phyloP scores from a whole-genome alignment of 2,113 vertebrate species.

The Cottus gobio region DNA sequence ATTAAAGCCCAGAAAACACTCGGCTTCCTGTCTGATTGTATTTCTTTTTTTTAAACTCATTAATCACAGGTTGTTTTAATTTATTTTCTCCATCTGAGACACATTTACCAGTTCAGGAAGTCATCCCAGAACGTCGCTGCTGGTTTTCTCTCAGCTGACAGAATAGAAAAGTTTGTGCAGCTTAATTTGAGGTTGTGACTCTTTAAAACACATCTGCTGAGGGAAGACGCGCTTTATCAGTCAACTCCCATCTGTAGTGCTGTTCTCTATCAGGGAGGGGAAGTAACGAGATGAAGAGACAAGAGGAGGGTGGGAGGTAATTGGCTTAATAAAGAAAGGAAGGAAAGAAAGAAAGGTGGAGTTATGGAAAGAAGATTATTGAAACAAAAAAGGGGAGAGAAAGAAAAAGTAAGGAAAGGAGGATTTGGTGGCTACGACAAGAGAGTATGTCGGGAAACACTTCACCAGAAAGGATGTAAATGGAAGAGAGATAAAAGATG shows the following conservation, averaged over 20 bases:
- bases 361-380: background rate
- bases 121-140: background rate
- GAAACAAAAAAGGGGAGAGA: background rate
- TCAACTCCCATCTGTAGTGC: too few species aligned
- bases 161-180: background rate
- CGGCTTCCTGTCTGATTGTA: background rate
- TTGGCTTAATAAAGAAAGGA: background rate
- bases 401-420: background rate
- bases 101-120: background rate
- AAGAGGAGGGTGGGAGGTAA: background rate
- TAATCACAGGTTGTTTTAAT: background rate
- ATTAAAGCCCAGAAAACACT: constrained; percentile 6
- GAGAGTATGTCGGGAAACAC: too few species aligned
- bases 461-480: background rate
- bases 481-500: background rate
- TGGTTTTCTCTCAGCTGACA: background rate
- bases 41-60: background rate
- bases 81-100: background rate
- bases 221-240: background rate
- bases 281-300: too few species aligned
- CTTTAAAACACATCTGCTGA: background rate
- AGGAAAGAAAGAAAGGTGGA: background rate
- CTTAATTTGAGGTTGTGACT: constrained; percentile 21
- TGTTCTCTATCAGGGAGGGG: too few species aligned
- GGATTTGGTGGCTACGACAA: background rate